Percentiles rank a stretch among this genome's conserved stretches.
Conservation (phyloP, 2,888 invertebrate genomes). For the Ophion slaviceki region DNA sequence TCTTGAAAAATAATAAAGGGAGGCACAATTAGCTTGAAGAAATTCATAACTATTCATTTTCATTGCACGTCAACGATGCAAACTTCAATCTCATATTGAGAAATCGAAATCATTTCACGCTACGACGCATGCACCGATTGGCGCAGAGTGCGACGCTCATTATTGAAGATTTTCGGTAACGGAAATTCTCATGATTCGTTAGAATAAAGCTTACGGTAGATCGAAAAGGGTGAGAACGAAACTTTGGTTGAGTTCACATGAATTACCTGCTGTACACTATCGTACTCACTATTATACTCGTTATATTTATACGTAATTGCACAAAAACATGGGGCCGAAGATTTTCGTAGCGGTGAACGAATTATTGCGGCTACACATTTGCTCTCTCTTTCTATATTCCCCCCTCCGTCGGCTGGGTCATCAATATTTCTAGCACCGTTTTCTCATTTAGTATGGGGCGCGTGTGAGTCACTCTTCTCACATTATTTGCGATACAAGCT, state of each 20-base stretch:
- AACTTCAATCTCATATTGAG: too few species aligned
- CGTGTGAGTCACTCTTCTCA: slow-evolving; percentile 61
- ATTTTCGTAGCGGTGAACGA: neutral
- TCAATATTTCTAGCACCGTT: slow-evolving; percentile 62
- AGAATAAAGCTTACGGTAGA: neutral
- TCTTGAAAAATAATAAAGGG: too few species aligned
- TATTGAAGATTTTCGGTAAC: neutral
- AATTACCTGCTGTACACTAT: neutral
- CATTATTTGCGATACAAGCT: slow-evolving; percentile 54
- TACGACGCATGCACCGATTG: too few species aligned
- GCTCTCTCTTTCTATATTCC: slow-evolving; percentile 12
- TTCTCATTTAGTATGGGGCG: slow-evolving; percentile 48
- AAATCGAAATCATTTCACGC: too few species aligned
- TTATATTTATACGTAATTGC: slow-evolving; percentile 39
- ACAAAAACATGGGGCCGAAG: slow-evolving; percentile 10
- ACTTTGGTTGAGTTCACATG: slow-evolving; percentile 22
- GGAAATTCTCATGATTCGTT: neutral
- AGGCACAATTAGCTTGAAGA: too few species aligned
- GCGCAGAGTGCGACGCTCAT: too few species aligned
- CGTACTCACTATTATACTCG: slow-evolving; percentile 1
- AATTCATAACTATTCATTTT: too few species aligned
- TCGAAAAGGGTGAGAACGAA: slow-evolving; percentile 13
- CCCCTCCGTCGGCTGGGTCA: slow-evolving; percentile 27
- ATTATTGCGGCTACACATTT: slow-evolving; percentile 28
- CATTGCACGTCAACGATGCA: too few species aligned